Percentiles rank a stretch among this genome's conserved stretches.
These are phyloP conservation scores for Coilia nasus DNA, from an alignment of 2,797 vertebrate genomes.

Conservation along the genomic window DNA sequence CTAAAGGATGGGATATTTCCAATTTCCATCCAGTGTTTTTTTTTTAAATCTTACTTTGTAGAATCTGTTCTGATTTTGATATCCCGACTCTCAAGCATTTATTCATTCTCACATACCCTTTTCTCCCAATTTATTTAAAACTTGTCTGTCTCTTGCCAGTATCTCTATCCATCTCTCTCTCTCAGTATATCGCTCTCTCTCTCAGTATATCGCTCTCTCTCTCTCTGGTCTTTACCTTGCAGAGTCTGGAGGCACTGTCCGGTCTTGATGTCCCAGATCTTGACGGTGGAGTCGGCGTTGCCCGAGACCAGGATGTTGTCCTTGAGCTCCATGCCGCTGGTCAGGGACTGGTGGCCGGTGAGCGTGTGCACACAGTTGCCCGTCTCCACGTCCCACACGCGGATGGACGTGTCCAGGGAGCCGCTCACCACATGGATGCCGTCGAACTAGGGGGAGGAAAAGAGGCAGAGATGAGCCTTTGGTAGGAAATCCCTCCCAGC, in stretches of 20 bases:
- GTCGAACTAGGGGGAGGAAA: constrained; percentile 79
- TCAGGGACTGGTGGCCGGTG: constrained; percentile 93
- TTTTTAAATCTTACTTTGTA: too few relatives aligned
- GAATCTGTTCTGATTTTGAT: too few relatives aligned
- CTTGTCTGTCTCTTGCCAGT: too few relatives aligned
- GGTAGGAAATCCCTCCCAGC: neutral
- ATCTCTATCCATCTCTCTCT: too few relatives aligned
- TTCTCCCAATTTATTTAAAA: too few relatives aligned
- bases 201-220: too few relatives aligned
- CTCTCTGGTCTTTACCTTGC: constrained; percentile 72
- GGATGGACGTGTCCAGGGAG: constrained; percentile 92
- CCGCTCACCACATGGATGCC: constrained; percentile 92
- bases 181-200: too few relatives aligned
- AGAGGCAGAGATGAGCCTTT: neutral
- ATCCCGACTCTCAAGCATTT: too few relatives aligned
- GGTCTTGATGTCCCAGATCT: constrained; percentile 94
- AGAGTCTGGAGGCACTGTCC: constrained; percentile 95
- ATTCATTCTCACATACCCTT: too few relatives aligned
- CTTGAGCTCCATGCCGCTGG: constrained; percentile 93
- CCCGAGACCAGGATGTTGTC: constrained; percentile 93
- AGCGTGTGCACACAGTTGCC: constrained; percentile 92
- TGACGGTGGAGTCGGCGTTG: constrained; percentile 93
- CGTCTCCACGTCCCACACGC: constrained; percentile 93
- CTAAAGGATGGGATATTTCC: too few relatives aligned
- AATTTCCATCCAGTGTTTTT: too few relatives aligned